phyloP scores from a whole-genome alignment of 2,888 invertebrate species.

The Cerastoderma edule region DNA sequence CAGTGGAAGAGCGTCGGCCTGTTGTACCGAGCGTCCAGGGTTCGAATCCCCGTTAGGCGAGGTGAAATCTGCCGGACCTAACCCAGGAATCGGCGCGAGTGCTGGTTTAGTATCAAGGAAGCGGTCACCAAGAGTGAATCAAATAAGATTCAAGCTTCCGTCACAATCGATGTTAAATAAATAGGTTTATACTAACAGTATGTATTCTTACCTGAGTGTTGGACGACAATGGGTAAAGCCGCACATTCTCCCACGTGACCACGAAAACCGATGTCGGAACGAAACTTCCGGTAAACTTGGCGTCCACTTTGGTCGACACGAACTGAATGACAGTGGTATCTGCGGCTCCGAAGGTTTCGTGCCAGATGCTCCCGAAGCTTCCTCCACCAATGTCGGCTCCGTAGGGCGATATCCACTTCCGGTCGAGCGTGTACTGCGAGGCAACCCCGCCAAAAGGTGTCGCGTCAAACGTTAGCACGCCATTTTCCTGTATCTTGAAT shows the following conservation, averaged over 20 bases:
- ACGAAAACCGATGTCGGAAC: constrained; percentile 18
- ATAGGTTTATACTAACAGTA: too few species aligned
- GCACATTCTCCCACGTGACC: constrained; percentile 37
- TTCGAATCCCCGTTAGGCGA: too few species aligned
- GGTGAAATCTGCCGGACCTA: too few species aligned
- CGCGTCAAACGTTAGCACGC: constrained; percentile 32
- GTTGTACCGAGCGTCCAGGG: too few species aligned
- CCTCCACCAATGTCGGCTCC: constrained; percentile 30
- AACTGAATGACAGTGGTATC: constrained; percentile 11
- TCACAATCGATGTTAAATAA: too few species aligned
- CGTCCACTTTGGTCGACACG: constrained; percentile 21
- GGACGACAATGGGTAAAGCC: background rate
- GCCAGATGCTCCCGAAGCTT: background rate
- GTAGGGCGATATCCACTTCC: constrained; percentile 40
- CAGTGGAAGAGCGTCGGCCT: too few species aligned
- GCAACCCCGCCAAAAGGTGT: constrained; percentile 17
- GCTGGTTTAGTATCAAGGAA: too few species aligned
- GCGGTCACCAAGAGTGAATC: too few species aligned
- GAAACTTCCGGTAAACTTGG: constrained; percentile 29
- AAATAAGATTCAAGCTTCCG: too few species aligned
- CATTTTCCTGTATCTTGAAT: constrained; percentile 42
- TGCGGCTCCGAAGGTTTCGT: background rate
- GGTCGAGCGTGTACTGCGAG: constrained; percentile 2
- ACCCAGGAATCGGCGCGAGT: too few species aligned
- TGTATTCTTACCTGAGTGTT: constrained; percentile 25